Evolutionary conservation across 1,140 invertebrate species (phyloP), one percentile per base, ranked within the genome.

Genomic region (Sycobia sp.): DNA sequence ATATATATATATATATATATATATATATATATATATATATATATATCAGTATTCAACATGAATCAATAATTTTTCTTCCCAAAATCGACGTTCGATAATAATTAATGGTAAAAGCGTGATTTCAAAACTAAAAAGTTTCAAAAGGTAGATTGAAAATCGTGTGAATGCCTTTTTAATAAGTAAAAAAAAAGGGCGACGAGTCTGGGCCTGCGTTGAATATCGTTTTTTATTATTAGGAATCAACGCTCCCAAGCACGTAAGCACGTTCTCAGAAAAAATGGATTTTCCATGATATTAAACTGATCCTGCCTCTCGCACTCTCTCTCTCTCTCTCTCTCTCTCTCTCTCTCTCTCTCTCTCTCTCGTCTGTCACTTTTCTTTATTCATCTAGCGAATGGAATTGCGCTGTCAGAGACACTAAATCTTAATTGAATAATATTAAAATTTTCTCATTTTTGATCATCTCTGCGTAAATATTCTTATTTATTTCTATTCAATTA

Each of bases 211-310:
- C 29, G 5, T 32, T 23, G 50, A n/a, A 46, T 27, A 50, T 54
- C 59, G 47, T 62, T 62, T 55, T 62, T 62, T 43, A 62, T 62
- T 51, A 32, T 38, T 55, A 62, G 41, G 51, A 62, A 62, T 62
- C 60, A 62, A 32, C 41, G 43, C 51, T 47, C 43, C 36, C 23
- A 39, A 54, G 60, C 60, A 62, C 51, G 43, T 55, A 39, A 54
- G 60, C 60, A 62, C 51, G 43, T 55, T 43, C 47, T 44, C 20
- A 44, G 44, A 51, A 62, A 62, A 62, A 62, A 62, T 62, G 50
- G 51, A 62, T 62, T 53, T 62, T 62, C 43, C 41, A 41, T 29
- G 50, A 62, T 62, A 62, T 55, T 62, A 62, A 62, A 62, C 41
- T 34, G 38, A 61, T 61, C 39, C 32, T 14, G 34, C 3, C 14